A percentile compares a stretch with the other conserved stretches of the same genome.
Evolutionary conservation across 2,113 vertebrate genomes (phyloP).

Genomic region (Isichthys henryi): DNA sequence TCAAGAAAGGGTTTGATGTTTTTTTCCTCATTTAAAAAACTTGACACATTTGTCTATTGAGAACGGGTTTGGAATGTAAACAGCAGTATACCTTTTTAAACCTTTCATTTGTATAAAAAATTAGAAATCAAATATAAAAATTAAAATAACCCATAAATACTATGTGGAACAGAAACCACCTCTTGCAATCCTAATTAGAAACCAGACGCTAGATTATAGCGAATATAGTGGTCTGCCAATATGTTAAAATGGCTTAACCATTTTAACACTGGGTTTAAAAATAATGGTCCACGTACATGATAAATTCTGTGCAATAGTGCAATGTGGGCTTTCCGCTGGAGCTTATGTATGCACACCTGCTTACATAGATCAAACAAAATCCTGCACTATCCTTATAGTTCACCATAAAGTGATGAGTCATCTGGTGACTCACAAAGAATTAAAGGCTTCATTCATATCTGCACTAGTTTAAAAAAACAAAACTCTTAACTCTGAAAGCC

Average conservation of each 20-base stretch:
- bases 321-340: background rate
- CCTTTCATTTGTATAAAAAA: background rate
- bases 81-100: background rate
- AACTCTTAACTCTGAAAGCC: background rate
- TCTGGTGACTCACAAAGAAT: constrained; percentile 3
- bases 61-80: background rate
- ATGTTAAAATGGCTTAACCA: background rate
- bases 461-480: background rate
- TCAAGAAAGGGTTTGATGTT: background rate
- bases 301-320: background rate
- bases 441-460: background rate
- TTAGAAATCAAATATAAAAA: background rate
- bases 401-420: background rate
- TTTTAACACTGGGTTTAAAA: background rate
- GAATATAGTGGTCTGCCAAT: background rate
- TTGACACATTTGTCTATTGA: background rate
- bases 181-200: background rate
- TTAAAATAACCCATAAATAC: background rate
- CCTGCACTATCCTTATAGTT: background rate
- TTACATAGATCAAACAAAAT: background rate
- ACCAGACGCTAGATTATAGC: background rate
- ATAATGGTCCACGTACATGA: background rate
- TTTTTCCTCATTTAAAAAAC: background rate
- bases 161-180: background rate
- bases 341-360: background rate